phyloP scores from a whole-genome alignment of 2,113 vertebrate species.

The Chinchilla lanigera region DNA sequence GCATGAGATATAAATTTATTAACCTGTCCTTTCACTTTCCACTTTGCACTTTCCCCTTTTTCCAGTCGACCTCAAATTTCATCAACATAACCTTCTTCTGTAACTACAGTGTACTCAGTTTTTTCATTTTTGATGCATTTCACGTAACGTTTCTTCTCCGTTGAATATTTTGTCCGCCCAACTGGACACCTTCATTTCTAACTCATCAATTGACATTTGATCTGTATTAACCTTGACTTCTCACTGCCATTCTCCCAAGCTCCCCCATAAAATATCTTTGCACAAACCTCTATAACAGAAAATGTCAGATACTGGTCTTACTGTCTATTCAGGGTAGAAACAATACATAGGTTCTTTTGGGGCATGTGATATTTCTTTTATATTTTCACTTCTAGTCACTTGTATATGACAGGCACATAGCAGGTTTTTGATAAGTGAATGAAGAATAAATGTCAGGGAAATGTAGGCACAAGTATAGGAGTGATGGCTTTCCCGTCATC shows the following conservation, averaged over 20 bases:
- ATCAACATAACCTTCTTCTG: neutral
- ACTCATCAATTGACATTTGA: neutral
- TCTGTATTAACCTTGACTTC: neutral
- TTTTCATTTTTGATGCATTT: neutral
- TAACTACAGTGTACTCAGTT: neutral
- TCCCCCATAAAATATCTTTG: neutral
- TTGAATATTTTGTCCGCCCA: neutral
- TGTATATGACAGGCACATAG: neutral
- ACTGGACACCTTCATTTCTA: neutral
- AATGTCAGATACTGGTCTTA: neutral
- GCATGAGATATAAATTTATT: neutral
- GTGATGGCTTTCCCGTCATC: constrained; percentile 44
- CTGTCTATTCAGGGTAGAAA: neutral
- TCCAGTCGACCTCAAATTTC: neutral
- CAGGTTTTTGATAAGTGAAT: constrained; percentile 16
- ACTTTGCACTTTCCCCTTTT: neutral
- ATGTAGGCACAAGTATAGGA: neutral
- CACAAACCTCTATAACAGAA: neutral
- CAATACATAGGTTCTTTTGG: neutral
- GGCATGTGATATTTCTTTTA: neutral
- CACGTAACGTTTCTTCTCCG: neutral
- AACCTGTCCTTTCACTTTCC: neutral
- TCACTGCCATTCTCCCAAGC: neutral
- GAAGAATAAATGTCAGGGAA: constrained; percentile 43
- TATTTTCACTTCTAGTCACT: neutral